These are phyloP conservation scores for Lophotriccus pileatus DNA, from an alignment of 2,797 vertebrate species.

Conservation along the genomic window DNA sequence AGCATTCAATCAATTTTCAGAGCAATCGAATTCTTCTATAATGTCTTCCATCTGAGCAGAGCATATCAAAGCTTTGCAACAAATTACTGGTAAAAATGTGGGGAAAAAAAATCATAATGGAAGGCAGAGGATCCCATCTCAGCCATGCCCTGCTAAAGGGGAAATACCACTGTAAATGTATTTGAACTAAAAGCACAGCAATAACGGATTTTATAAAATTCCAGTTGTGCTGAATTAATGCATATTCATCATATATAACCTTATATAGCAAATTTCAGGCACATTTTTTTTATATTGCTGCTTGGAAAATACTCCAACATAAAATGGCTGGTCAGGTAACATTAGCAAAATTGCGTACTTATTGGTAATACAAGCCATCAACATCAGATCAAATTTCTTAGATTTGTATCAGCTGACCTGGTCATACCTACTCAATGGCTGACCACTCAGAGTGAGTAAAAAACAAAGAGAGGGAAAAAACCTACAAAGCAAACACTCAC, in stretches of 20 bases:
- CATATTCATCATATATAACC: background rate
- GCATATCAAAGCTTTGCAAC: background rate
- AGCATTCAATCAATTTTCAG: background rate
- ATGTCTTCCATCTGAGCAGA: slow-evolving; percentile 1
- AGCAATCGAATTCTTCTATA: background rate
- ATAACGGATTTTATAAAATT: background rate
- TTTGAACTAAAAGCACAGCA: background rate
- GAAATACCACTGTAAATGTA: background rate
- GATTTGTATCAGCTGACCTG: background rate
- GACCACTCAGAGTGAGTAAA: background rate
- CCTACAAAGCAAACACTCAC: background rate
- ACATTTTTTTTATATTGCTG: background rate
- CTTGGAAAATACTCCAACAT: background rate
- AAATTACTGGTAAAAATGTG: background rate
- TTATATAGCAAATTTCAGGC: background rate
- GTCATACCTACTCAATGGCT: background rate
- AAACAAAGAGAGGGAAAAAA: background rate
- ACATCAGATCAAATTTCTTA: background rate
- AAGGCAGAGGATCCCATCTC: background rate
- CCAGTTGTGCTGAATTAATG: background rate
- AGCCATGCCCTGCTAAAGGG: background rate
- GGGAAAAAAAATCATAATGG: background rate
- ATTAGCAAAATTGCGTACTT: background rate
- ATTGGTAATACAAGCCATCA: background rate
- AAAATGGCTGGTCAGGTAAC: background rate